Base-by-base conservation (phyloP, 2,113 vertebrate species). In the Desmodus rotundus region DNA sequence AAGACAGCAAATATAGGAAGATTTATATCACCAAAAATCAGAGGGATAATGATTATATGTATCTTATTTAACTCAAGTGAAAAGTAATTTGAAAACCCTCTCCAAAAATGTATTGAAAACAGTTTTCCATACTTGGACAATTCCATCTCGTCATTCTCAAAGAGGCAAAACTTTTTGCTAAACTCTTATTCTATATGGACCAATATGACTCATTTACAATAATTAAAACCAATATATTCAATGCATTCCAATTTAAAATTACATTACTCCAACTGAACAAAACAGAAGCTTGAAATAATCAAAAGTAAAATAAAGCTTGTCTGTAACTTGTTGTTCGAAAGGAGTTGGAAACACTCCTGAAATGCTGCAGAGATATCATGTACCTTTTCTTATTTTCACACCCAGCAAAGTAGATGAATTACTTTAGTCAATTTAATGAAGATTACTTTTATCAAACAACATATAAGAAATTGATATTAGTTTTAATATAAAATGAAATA, bases 221-320 rank as follows among this genome's bases (percentile, higher is more conserved):
- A 36, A 83, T 83, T 92, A 82, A 85, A 76, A 92, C 17, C 91
- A 77, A 84, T 74, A 68, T 45, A 84, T 28, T 26, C 24, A 74
- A 68, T 89, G 11, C 6, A 63, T 68, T 3, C 17, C 20, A 89
- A 76, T 63, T 81, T 86, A 93, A 94, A 83, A 78, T 3, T 89
- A 89, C 98, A 96, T 98, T 98, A 97, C 68, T 95, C 73, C 31
- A 90, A 54, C 5, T 70, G 58, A 56, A 41, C 31, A 86, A 77
- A 12, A 88, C 14, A 91, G 47, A 87, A 85, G 12, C 15, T 54
- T 97, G 97, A 97, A 6, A 92, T 97, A 87, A 97, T 97, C 95
- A 98, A 96, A 96, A 67, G 38, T 95, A 96, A 92, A 80, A 96
- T 89, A 95, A 74, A 88, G 87, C 36, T 67, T 92, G 38, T 70